phyloP scores from a whole-genome alignment of 2,888 invertebrate genomes.

The Dasypogon diadema region DNA sequence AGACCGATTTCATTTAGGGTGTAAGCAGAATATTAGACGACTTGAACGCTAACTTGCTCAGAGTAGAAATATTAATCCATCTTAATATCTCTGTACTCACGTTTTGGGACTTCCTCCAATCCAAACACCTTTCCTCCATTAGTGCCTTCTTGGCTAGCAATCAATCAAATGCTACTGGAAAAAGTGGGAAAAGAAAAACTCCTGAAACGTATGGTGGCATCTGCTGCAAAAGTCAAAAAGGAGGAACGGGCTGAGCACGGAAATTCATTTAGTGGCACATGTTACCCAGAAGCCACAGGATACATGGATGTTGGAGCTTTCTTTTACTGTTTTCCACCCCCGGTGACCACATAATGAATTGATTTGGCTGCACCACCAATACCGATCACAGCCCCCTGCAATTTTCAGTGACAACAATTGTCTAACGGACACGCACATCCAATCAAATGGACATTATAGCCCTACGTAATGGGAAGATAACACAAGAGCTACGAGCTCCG shows the following conservation, averaged over 20 bases:
- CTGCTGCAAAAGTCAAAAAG: constrained; percentile 18
- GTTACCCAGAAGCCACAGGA: background rate
- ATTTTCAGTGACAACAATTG: constrained; percentile 10
- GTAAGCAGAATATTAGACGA: no score
- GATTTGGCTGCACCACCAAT: constrained; percentile 47
- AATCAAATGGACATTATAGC: constrained; percentile 51
- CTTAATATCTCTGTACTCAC: constrained; percentile 5
- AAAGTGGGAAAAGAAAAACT: background rate
- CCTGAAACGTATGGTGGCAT: background rate
- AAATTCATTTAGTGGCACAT: constrained; percentile 39
- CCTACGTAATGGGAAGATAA: constrained; percentile 40
- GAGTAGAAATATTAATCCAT: constrained; percentile 11
- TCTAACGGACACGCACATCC: constrained; percentile 31
- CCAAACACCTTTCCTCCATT: constrained; percentile 39
- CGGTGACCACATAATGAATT: constrained; percentile 50
- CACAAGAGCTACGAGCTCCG: constrained; percentile 24
- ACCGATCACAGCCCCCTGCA: background rate
- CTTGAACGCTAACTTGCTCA: no score
- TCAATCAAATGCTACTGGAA: constrained; percentile 23
- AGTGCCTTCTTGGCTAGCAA: constrained; percentile 34
- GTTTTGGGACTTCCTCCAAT: background rate
- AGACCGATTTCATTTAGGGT: no score
- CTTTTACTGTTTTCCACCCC: constrained; percentile 3
- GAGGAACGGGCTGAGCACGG: background rate
- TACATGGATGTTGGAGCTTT: background rate